A percentile compares a stretch with the other conserved stretches of the same genome.
Conservation (phyloP, 2,113 vertebrate species). For the Toxostoma redivivum region DNA sequence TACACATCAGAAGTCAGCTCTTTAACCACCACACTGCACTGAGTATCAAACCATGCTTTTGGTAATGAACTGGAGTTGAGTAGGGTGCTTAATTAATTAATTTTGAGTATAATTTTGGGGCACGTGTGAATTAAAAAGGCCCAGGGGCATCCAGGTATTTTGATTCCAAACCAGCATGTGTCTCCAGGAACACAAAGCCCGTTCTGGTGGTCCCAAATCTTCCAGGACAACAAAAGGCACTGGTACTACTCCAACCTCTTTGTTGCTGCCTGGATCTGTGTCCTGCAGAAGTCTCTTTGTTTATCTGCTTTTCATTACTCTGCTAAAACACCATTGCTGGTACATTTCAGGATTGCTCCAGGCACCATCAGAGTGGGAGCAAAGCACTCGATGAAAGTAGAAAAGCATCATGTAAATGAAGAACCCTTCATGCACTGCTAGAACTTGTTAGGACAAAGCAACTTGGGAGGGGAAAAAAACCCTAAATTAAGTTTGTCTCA, state of each 20-base stretch:
- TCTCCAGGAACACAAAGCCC: not conserved
- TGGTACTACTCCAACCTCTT: fast-evolving
- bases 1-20: not conserved
- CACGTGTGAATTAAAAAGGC: not conserved
- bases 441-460: not conserved
- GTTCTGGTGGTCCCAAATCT: not conserved
- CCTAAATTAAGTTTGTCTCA: not conserved
- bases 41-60: not conserved
- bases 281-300: not conserved
- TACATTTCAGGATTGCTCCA: not conserved
- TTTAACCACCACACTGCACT: not conserved
- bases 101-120: not conserved
- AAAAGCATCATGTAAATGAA: not conserved
- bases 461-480: not conserved
- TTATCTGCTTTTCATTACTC: not conserved
- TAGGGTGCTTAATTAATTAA: not conserved
- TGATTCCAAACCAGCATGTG: not conserved
- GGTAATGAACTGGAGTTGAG: not conserved
- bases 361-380: not conserved
- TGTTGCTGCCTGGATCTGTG: not conserved
- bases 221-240: not conserved
- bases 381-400: not conserved
- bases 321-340: not conserved
- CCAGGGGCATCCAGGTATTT: not conserved
- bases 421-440: not conserved